Evolutionary conservation across 2,888 invertebrate genomes (phyloP), one percentile per base, ranked within the genome.

Genomic region (Magallana nippona): DNA sequence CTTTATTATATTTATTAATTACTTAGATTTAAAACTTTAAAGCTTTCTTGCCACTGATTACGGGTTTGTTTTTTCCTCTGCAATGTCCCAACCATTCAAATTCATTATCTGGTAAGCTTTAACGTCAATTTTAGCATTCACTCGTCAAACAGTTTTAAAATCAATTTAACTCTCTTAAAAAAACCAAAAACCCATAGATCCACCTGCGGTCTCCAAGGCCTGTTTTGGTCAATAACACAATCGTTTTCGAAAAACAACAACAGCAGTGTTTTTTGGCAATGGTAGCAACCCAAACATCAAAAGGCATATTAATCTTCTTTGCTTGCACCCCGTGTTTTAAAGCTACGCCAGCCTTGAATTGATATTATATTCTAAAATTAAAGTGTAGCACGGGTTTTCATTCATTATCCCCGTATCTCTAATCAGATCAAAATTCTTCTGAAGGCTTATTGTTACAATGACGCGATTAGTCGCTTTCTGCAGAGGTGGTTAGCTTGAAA

Each of bases 401-500:
- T 82, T 82, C 63, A 71, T 82, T 71, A 82, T 71, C 82, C 82
- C 8, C 82, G 22, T 27, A 27, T 55, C 58, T 71, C 27, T 82
- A 82, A 82, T 82, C 82, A 60, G 82, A 82, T 82, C 82, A 82
- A 82, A 27, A 82, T 82, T 82, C 82, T 82, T 82, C 19, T n/a
- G 22, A 27, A 32, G 22, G 71, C 71, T 71, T 71, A 71, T 71
- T 71, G 71, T 71, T 71, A 22, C 22, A 71, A 71, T 71, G 22
- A 71, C 71, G 71, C 71, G 71, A 71, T 71, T 22, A 71, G 71
- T 71, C 71, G 71, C 71, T 71, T 71, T 71, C 71, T 71, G 71
- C 71, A 71, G 71, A 71, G 71, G 71, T 32, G 32, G 71, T 71
- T 71, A 71, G 71, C 71, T 71, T 71, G 19, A 71, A 27, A 13